Base-by-base conservation (phyloP, 2,113 vertebrate species). In the Steatornis caripensis region DNA sequence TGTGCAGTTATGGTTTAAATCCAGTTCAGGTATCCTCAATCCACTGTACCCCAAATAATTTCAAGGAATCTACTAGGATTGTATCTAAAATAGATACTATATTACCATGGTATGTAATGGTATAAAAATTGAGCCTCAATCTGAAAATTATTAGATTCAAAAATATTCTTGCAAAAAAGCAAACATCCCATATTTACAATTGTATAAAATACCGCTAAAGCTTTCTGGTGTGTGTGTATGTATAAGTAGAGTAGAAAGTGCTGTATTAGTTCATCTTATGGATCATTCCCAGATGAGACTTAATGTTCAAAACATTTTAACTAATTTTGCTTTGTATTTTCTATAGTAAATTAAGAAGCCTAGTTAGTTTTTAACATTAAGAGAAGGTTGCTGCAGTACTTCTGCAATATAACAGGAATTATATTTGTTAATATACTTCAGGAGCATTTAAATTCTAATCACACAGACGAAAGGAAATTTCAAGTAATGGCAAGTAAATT, bases 401-500 rank as follows among this genome's bases (percentile, higher is more conserved):
- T 92, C 60, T 95, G 71, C 75, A 90, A 43, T 81, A 30, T 30
- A 83, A 54, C 29, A 34, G 58, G 89, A 91, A 83, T 89, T 93
- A 71, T 49, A 80, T 84, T 84, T 90, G 58, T 87, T 93, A 94
- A 87, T 94, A 48, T 91, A 64, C 34, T 89, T 93, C 12, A 65
- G 81, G 51, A 79, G 34, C 83, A 79, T 96, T 97, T 95, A 85
- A 87, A 96, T 97, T 93, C 95, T 94, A 93, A 89, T 97, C 93
- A 93, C 23, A 14, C 53, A 66, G 61, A 54, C 12, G 4, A 87
- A 92, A 95, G 46, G 83, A 87, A 90, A 93, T 97, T 96, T 97
- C 93, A 96, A 92, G 88, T 95, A 92, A 97, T 95, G 74, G 93
- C 81, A 96, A 94, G 88, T 93, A 96, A 96, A 97, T 97, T 95